Evolutionary conservation across 2,113 vertebrate species (phyloP), one percentile per base, ranked within the genome.

Genomic region (Leptobrachium ailaonicum): DNA sequence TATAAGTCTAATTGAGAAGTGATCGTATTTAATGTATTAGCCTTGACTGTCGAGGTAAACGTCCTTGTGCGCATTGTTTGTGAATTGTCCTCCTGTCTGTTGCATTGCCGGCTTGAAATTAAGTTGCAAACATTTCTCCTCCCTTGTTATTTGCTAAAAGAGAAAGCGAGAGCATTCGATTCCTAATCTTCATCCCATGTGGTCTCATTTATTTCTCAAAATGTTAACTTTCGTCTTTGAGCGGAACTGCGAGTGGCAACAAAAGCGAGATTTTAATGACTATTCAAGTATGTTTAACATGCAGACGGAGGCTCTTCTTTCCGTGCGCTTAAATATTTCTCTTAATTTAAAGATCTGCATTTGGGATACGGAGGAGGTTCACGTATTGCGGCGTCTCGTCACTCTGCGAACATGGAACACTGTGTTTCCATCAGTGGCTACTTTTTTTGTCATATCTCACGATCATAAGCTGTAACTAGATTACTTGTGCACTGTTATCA

Each of bases 181-280:
- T 83, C 84, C 87, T 81, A 89, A 89, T 81, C 14, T 84, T 82
- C 70, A 69, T 90, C 90, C 88, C 91, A 72, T 82, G 92, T 88
- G 92, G 82, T 87, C 91, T 94, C 88, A 92, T 92, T 92, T 92
- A 76, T 86, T 75, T 79, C 82, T 72, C 88, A 88, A 71, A 86
- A 89, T 86, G 84, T 84, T 87, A 83, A 90, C 76, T 81, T 54
- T 82, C 79, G 67, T 85, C 87, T 88, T 89, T 87, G 87, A 93
- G 87, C 85, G 83, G 77, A 78, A 71, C 79, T 82, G 79, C 83
- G 87, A 90, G 82, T 41, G 82, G 88, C 89, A 88, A 85, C 84
- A 83, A 75, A 86, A 87, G 87, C 83, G 83, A 88, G 76, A 84
- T 88, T 88, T 91, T 92, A 91, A 91, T 89, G 87, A 89, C 87